phyloP scores from a whole-genome alignment of 2,797 vertebrate species.

The Capromys pilorides region DNA sequence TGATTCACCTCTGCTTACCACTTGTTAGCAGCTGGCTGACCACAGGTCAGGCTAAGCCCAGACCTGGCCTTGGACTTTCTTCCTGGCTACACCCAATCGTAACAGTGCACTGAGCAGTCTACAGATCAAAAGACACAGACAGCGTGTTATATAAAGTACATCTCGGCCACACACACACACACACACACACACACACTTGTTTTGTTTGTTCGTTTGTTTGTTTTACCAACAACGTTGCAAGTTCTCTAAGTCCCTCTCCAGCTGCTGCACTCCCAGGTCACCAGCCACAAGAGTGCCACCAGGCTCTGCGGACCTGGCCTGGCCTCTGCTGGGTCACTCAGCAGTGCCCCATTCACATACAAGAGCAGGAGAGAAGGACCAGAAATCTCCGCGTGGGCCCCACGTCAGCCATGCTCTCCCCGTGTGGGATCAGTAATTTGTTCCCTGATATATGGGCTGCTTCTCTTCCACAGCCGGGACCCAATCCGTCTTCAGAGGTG shows the following conservation, averaged over 20 bases:
- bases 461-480: slow-evolving; percentile 60
- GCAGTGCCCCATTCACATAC: background rate
- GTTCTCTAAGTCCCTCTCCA: background rate
- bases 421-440: slow-evolving; percentile 66
- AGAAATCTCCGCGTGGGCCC: slow-evolving; percentile 49
- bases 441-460: slow-evolving; percentile 63
- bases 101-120: background rate
- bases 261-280: background rate
- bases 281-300: background rate
- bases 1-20: background rate
- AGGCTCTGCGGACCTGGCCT: background rate
- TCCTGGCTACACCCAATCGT: background rate
- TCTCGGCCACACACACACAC: background rate
- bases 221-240: background rate
- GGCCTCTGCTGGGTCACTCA: slow-evolving; percentile 8
- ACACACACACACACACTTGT: background rate
- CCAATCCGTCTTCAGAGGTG: slow-evolving; percentile 69
- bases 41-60: background rate
- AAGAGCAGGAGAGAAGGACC: slow-evolving; percentile 55
- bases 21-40: background rate
- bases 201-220: background rate
- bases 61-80: background rate
- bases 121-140: slow-evolving; percentile 11
- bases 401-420: slow-evolving; percentile 42
- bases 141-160: background rate